Conservation (phyloP, 2,113 vertebrate genomes). For the Cynoglossus semilaevis region DNA sequence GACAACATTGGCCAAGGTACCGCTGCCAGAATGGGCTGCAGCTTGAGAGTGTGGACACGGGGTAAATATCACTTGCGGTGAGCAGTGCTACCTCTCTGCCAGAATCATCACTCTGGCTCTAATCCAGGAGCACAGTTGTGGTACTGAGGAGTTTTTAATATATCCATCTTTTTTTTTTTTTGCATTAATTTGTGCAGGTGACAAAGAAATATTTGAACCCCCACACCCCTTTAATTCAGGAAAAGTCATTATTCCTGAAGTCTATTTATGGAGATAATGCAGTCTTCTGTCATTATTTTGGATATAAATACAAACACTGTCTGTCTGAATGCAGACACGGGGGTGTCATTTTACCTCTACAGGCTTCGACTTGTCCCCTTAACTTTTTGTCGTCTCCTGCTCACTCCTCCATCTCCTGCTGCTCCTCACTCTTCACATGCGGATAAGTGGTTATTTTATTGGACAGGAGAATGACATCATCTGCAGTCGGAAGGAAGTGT, state of each 20-base stretch:
- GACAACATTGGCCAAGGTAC: conserved; percentile 24
- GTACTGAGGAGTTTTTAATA: not conserved
- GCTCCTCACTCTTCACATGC: not conserved
- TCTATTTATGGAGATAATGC: too few species aligned
- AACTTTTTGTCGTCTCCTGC: conserved; percentile 22
- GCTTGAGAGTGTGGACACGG: conserved; percentile 27
- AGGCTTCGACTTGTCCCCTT: conserved; percentile 27
- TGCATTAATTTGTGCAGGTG: not conserved
- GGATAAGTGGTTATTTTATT: conserved; percentile 4
- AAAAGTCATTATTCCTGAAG: too few species aligned
- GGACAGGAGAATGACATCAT: conserved; percentile 16
- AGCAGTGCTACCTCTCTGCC: conserved; percentile 19
- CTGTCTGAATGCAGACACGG: conserved; percentile 33
- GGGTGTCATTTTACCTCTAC: conserved; percentile 50
- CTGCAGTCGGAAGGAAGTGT: conserved; percentile 1
- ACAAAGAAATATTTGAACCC: too few species aligned
- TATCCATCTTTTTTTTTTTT: not conserved
- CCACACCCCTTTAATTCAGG: too few species aligned
- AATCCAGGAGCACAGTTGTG: conserved; percentile 11
- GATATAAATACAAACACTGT: too few species aligned
- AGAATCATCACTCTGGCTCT: conserved; percentile 28
- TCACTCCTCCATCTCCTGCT: conserved; percentile 20
- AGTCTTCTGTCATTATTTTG: too few species aligned
- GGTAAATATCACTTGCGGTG: conserved; percentile 24
- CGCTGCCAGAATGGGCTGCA: conserved; percentile 28